These are phyloP conservation scores for Aldrovandia affinis DNA, from an alignment of 2,797 vertebrate genomes.

Conservation along the genomic window DNA sequence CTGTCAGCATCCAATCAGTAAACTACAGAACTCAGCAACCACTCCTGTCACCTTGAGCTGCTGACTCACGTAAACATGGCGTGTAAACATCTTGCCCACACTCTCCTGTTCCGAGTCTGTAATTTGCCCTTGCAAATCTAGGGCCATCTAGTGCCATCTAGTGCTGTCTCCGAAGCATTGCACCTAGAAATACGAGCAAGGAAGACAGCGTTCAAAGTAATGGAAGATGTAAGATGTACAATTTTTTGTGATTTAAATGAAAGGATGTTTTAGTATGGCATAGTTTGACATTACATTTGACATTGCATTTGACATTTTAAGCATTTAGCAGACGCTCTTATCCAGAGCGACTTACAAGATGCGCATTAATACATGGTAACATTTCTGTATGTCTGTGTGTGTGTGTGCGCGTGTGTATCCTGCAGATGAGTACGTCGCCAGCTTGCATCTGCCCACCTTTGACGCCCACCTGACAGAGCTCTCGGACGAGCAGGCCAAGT, in stretches of 20 bases:
- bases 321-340: too few relatives aligned
- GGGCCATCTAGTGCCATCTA: conserved; percentile 49
- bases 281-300: neutral
- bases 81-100: conserved; percentile 67
- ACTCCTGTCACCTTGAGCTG: conserved; percentile 42
- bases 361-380: neutral
- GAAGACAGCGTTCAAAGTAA: neutral
- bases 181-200: conserved; percentile 20
- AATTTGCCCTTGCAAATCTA: conserved; percentile 36
- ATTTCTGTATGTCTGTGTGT: neutral
- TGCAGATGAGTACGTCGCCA: conserved; percentile 95
- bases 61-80: conserved; percentile 97
- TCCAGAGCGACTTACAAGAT: too few relatives aligned
- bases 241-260: neutral
- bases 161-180: conserved; percentile 31
- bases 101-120: neutral
- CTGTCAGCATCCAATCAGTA: conserved; percentile 96
- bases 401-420: neutral
- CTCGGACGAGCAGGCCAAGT: conserved; percentile 86
- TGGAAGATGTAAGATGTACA: neutral
- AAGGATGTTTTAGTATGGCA: neutral
- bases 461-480: conserved; percentile 86
- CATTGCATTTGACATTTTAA: too few relatives aligned
- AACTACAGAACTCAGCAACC: conserved; percentile 72
- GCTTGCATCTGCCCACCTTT: conserved; percentile 91